Base-by-base conservation (phyloP, 1,140 invertebrate species). In the Teleogryllus occipitalis region DNA sequence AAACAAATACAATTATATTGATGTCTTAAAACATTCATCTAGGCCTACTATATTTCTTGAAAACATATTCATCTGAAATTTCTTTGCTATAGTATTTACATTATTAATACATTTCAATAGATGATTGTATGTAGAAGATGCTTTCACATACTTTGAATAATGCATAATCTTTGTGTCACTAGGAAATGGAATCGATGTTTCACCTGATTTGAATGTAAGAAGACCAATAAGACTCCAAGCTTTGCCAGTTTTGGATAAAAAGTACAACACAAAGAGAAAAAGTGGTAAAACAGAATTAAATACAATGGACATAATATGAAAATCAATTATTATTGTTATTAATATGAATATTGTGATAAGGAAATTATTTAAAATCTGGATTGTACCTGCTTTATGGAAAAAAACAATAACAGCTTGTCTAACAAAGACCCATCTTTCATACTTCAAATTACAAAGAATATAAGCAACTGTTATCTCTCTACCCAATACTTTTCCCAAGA, bases 241-340 rank as follows among this genome's bases (percentile, higher is more conserved):
- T 49, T 39, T 80, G 6, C 79, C 79, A 21, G 22, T 39, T 14
- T 22, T 76, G n/a, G 75, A 80, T 21, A 80, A 54, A 47, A 80
- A 80, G 39, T 39, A 65, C n/a, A 74, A 72, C 54, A 46, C 27
- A 47, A 80, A 80, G 75, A 74, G 75, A n/a, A 80, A 77, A 39
- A 80, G 48, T 74, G 75, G 79, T 39, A 72, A 27, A 14, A 18
- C 47, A 39, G 75, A 80, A 75, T 21, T 54, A 12, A 80, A 80
- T 74, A 80, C 79, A 39, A 80, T 80, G 79, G 79, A 80, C 48
- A 72, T 80, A n/a, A 74, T 80, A 48, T 80, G 75, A 65, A 74
- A 78, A 39, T 39, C 27, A 39, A 5, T 39, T 39, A 39, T 39
- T 39, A 5, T 39, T 39, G 27, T 39, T 39, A 39, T 39, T 39